Base-by-base conservation (phyloP, 2,797 vertebrate genomes). In the Oreochromis mossambicus region DNA sequence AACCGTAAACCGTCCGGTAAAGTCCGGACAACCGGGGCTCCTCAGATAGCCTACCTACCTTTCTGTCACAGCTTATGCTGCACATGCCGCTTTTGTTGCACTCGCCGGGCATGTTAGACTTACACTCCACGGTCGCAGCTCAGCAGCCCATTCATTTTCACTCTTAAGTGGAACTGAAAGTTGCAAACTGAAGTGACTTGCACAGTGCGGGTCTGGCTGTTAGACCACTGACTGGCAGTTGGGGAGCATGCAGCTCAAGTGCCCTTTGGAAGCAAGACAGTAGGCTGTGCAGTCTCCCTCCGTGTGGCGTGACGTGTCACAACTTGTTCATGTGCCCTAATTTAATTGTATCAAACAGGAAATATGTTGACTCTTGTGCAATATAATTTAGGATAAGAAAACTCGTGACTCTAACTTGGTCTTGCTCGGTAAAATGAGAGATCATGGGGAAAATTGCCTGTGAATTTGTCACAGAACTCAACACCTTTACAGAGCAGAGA, bases 91-190 rank as follows among this genome's bases (percentile, higher is more conserved):
- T 32, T 50, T 50, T 19, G 26, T n/a, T 50, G 26, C 43, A 8
- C 26, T 50, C 26, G 9, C 43, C 26, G 36, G 36, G 34, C n/a
- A 7, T 75, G 46, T 75, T 50, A 1, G 43, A 0, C 26, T 32
- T 50, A 6, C 26, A 26, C 38, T n/a, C 26, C 24, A 12, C 7
- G 26, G 11, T 48, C 11, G 7, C 43, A 38, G 34, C 29, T 17
- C 56, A 34, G 7, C 11, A 2, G 8, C 14, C 26, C 70, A 75
- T 75, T 75, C 70, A 75, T 75, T 75, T 68, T 32, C 46, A 32
- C 51, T 41, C 58, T 54, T 29, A 46, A 52, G 55, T 12, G 79
- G 38, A 82, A 66, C 9, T 7, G 56, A 77, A 83, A 77, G 41
- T 70, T 32, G 2, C 10, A 26, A 68, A 80, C 29, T 77, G 54